Percentiles rank a stretch among this genome's conserved stretches.
Evolutionary conservation across 1,140 invertebrate genomes (phyloP).

Genomic region (Drosophila watanabei): DNA sequence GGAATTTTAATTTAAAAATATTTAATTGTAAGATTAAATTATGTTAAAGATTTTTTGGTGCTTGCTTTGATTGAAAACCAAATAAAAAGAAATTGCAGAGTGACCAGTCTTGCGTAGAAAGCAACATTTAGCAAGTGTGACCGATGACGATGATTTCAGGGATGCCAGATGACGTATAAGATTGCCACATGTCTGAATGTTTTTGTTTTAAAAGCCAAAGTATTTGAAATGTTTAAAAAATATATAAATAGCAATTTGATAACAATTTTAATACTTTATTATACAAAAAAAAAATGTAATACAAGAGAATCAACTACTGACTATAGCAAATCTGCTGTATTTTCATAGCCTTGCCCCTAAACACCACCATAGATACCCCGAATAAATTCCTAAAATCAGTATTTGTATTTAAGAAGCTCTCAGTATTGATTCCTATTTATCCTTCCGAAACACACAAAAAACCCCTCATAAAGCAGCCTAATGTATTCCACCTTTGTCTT

Average conservation of each 20-base stretch:
- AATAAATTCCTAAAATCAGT: background rate
- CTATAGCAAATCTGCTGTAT: background rate
- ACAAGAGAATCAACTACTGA: fast-evolving
- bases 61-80: background rate
- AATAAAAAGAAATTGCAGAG: background rate
- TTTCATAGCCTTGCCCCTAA: too few species aligned
- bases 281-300: too few species aligned
- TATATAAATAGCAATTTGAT: background rate
- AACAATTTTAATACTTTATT: too few species aligned
- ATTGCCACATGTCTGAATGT: background rate
- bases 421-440: constrained; percentile 11
- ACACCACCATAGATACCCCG: background rate
- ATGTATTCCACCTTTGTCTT: constrained; percentile 37
- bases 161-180: background rate
- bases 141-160: background rate
- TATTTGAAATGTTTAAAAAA: background rate
- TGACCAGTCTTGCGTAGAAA: background rate
- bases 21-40: too few species aligned
- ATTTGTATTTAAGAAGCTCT: constrained; percentile 1
- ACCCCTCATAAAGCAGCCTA: constrained; percentile 8
- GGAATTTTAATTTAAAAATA: too few species aligned
- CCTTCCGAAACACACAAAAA: background rate
- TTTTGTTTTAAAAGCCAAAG: too few species aligned
- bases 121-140: background rate
- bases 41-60: too few species aligned